Evolutionary conservation across 2,797 vertebrate genomes (phyloP).

Genomic region (Tadarida brasiliensis): DNA sequence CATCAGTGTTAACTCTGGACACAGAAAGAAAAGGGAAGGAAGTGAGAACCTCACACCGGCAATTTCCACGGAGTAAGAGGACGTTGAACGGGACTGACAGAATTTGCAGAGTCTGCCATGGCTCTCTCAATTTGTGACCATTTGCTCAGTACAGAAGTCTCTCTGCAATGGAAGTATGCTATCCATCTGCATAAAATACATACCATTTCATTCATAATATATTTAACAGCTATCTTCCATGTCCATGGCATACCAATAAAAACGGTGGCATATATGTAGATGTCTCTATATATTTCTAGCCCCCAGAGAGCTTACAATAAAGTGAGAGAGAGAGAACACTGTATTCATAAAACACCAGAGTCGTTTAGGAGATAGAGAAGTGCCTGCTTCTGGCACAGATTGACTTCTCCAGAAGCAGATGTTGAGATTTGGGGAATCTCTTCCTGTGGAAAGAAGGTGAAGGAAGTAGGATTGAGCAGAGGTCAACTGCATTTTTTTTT

Average conservation of each 20-base stretch:
- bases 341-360: background rate
- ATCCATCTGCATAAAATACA: background rate
- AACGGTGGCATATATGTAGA: background rate
- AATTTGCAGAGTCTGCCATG: background rate
- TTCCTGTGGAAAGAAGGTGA: background rate
- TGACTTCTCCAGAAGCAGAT: constrained; percentile 26
- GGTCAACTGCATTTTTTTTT: background rate
- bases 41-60: background rate
- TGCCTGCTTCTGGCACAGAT: background rate
- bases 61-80: constrained; percentile 34
- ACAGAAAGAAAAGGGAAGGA: background rate
- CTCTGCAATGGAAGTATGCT: background rate
- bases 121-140: background rate
- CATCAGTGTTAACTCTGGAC: constrained; percentile 43
- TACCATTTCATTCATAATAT: background rate
- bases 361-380: background rate
- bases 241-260: background rate
- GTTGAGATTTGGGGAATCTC: background rate
- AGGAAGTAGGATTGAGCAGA: background rate
- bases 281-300: constrained; percentile 1
- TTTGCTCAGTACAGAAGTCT: background rate
- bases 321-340: background rate
- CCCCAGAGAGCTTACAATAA: constrained; percentile 2
- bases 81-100: background rate
- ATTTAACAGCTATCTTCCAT: background rate